A percentile compares a stretch with the other conserved stretches of the same genome.
These are phyloP conservation scores for Macrobrachium nipponense DNA, from an alignment of 1,140 invertebrate genomes.

Conservation along the genomic window DNA sequence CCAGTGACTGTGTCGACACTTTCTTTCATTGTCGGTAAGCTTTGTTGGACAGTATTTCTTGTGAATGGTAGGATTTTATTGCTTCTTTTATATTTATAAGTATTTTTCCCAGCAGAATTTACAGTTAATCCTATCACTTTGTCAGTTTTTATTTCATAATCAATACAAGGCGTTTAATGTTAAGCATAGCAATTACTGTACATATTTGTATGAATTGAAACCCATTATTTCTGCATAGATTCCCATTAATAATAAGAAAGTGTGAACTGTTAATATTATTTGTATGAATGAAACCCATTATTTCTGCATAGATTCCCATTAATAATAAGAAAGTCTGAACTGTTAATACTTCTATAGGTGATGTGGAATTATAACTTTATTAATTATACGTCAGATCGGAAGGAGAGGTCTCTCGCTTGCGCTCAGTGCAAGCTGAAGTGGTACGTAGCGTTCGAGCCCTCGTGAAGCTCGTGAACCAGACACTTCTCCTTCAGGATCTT, in stretches of 20 bases:
- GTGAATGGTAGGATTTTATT: background rate
- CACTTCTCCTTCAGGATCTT: conserved; percentile 77
- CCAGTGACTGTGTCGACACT: conserved; percentile 74
- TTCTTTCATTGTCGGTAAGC: conserved; percentile 77
- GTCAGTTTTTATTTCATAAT: too few species aligned
- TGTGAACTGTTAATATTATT: too few species aligned
- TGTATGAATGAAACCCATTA: too few species aligned
- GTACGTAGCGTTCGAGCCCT: conserved; percentile 74
- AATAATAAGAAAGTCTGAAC: background rate
- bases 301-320: background rate
- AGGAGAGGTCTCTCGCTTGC: conserved; percentile 68
- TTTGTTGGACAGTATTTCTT: conserved; percentile 5
- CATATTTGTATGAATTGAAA: too few species aligned
- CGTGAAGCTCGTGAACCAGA: conserved; percentile 80
- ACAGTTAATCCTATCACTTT: too few species aligned
- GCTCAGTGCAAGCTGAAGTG: conserved; percentile 72
- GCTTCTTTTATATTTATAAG: too few species aligned
- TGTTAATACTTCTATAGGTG: too few species aligned
- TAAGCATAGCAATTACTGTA: too few species aligned
- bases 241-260: background rate
- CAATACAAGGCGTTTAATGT: too few species aligned
- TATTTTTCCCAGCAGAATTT: too few species aligned
- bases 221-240: too few species aligned
- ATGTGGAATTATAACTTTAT: background rate
- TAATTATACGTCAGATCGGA: conserved; percentile 56